A percentile compares a stretch with the other conserved stretches of the same genome.
phyloP scores from a whole-genome alignment of 1,140 invertebrate genomes.

The Brachionus asplanchnoidis region DNA sequence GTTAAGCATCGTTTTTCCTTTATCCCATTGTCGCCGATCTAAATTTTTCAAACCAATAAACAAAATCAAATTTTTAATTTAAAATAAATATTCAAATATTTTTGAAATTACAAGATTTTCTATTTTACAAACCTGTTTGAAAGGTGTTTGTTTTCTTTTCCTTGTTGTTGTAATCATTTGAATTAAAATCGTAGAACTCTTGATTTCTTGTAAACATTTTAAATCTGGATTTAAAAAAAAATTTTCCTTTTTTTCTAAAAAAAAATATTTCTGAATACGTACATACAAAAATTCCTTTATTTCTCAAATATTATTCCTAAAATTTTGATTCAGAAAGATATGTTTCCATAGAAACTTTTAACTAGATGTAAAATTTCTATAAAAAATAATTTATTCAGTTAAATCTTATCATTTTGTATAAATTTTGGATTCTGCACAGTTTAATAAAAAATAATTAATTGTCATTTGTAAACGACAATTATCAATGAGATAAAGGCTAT shows the following conservation, averaged over 20 bases:
- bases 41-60: neutral
- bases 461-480: too few relatives aligned
- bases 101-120: neutral
- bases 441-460: neutral
- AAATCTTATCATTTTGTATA: neutral
- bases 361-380: neutral
- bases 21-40: constrained; percentile 23
- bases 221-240: neutral
- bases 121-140: constrained; percentile 1
- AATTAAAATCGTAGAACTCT: neutral
- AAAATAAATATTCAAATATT: neutral
- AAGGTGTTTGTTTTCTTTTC: neutral
- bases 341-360: neutral
- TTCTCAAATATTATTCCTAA: neutral
- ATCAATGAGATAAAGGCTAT: neutral
- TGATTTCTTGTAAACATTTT: constrained; percentile 21
- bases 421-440: neutral
- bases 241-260: neutral
- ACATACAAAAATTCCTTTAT: neutral
- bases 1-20: neutral
- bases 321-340: neutral
- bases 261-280: neutral
- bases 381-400: neutral
- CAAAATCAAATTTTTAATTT: neutral
- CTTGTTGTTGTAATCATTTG: neutral